Percentiles rank a stretch among this genome's conserved stretches.
phyloP scores from a whole-genome alignment of 2,113 vertebrate species.

The Eurypyga helias region DNA sequence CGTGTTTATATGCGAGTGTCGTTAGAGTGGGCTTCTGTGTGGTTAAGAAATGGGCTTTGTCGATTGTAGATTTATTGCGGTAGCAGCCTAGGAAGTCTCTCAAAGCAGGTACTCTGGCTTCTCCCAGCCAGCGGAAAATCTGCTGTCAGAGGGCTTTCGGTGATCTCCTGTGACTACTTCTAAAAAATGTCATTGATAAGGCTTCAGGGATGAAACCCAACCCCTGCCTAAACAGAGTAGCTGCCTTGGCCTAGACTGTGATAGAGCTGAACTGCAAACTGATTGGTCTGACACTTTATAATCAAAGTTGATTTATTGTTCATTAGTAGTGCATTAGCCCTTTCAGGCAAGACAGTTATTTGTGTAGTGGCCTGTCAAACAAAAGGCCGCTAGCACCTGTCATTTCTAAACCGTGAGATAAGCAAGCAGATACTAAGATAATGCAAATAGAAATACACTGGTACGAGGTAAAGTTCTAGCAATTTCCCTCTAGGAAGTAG shows the following conservation, averaged over 20 bases:
- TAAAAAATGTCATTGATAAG: conserved; percentile 73
- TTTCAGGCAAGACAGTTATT: conserved; percentile 94
- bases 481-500: not conserved
- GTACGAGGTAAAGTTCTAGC: conserved; percentile 49
- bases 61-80: not conserved
- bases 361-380: conserved; percentile 94
- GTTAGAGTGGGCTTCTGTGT: not conserved
- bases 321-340: conserved; percentile 98
- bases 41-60: not conserved
- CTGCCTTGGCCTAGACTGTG: conserved; percentile 81
- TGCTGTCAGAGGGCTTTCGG: conserved; percentile 41
- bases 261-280: conserved; percentile 88
- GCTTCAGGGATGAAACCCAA: conserved; percentile 76
- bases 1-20: not conserved
- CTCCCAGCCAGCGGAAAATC: not conserved
- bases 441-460: conserved; percentile 57
- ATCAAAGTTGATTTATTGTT: conserved; percentile 99
- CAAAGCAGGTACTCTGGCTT: not conserved
- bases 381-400: conserved; percentile 93
- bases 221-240: conserved; percentile 73
- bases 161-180: conserved; percentile 38
- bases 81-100: not conserved
- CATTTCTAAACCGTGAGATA: conserved; percentile 90
- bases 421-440: conserved; percentile 84
- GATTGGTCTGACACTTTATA: conserved; percentile 98